Evolutionary conservation across 2,113 vertebrate species (phyloP).

Genomic region (Mystacornis crossleyi): DNA sequence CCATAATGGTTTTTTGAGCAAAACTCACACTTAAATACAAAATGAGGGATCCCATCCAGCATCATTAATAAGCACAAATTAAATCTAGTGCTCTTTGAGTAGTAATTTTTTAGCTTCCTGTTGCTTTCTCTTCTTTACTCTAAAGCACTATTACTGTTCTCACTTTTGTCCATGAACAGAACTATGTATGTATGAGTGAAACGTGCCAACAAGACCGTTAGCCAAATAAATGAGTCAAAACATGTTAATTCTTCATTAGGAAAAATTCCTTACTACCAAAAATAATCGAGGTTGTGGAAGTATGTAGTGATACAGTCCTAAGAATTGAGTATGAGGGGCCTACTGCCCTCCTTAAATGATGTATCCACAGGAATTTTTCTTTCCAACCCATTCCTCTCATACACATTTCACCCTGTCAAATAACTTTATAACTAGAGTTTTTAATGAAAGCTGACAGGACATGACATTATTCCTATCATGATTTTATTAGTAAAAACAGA

Average conservation of each 20-base stretch:
- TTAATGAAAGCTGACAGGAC: not conserved
- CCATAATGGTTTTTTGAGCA: not conserved
- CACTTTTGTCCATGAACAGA: not conserved
- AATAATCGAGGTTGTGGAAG: not conserved
- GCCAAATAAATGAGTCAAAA: constrained; percentile 27
- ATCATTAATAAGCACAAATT: not conserved
- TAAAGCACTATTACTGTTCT: not conserved
- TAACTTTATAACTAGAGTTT: not conserved
- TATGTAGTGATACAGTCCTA: not conserved
- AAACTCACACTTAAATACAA: not conserved
- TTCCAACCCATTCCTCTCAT: not conserved
- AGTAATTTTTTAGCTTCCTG: not conserved
- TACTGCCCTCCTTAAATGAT: not conserved
- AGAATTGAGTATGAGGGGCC: not conserved
- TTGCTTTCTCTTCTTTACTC: not conserved
- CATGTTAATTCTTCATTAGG: constrained; percentile 30
- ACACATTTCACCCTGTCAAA: not conserved
- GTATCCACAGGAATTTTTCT: not conserved
- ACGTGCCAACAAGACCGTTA: not conserved
- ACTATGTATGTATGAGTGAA: not conserved
- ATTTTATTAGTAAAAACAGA: not conserved
- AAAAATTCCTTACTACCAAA: not conserved
- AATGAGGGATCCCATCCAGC: not conserved
- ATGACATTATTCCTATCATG: not conserved
- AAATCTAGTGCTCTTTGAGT: not conserved